These are phyloP conservation scores for Ecdyonurus torrentis DNA, from an alignment of 2,888 invertebrate genomes.

Conservation along the genomic window DNA sequence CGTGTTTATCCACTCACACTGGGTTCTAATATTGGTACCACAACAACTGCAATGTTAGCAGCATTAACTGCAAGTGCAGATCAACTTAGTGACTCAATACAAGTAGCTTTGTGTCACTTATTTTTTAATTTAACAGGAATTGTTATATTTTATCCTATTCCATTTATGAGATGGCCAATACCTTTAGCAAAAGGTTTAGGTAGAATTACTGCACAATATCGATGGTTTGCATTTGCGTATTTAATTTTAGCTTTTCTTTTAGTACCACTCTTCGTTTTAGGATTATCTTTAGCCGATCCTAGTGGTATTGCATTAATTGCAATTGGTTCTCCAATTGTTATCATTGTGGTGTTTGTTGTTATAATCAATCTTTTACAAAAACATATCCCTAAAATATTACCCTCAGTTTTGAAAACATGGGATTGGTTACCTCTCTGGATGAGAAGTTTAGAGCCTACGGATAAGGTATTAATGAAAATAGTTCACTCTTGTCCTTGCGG, in stretches of 20 bases:
- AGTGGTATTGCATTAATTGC: constrained; percentile 16
- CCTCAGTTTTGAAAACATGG: constrained; percentile 22
- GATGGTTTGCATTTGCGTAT: constrained; percentile 36
- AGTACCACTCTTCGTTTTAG: constrained; percentile 21
- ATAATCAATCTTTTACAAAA: constrained; percentile 22
- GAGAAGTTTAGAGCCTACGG: constrained; percentile 26
- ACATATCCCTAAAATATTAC: constrained; percentile 20
- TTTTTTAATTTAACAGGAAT: constrained; percentile 36
- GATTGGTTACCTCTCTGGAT: constrained; percentile 25
- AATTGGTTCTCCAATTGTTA: constrained; percentile 21
- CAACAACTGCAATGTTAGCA: constrained; percentile 27
- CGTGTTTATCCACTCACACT: constrained; percentile 36
- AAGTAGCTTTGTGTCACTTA: constrained; percentile 35
- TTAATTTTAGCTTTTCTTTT: constrained; percentile 24
- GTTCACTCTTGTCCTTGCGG: not conserved
- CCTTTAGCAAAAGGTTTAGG: constrained; percentile 31
- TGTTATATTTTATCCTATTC: constrained; percentile 34
- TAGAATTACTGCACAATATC: constrained; percentile 32
- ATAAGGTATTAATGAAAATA: constrained; percentile 14
- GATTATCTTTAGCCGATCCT: constrained; percentile 21
- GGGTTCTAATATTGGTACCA: constrained; percentile 38
- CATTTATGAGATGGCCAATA: constrained; percentile 31
- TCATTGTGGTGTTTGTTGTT: constrained; percentile 19
- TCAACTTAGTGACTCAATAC: constrained; percentile 12
- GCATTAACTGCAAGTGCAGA: constrained; percentile 14